These are phyloP conservation scores for Dynastes tityus DNA, from an alignment of 2,888 invertebrate genomes.

Conservation along the genomic window DNA sequence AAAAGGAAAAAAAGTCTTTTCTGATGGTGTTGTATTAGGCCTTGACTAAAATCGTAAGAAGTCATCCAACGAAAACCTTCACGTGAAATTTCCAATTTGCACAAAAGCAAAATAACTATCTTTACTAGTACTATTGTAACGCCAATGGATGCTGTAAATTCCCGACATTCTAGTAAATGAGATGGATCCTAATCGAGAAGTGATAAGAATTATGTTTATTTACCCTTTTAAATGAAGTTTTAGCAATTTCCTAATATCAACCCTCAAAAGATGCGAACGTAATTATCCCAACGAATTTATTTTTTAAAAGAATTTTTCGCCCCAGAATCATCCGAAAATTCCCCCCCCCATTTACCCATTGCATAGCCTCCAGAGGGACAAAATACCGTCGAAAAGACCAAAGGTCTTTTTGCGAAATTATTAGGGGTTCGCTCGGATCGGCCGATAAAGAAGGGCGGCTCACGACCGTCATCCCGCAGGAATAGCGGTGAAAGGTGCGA, in stretches of 20 bases:
- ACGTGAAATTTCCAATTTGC: too few relatives aligned
- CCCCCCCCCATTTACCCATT: not conserved
- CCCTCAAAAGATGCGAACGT: not conserved
- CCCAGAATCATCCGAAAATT: not conserved
- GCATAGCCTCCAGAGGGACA: not conserved
- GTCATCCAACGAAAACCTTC: too few relatives aligned
- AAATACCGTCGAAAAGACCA: slow-evolving; percentile 12
- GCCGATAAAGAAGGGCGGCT: slow-evolving; percentile 14
- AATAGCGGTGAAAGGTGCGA: slow-evolving; percentile 20
- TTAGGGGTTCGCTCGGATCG: not conserved
- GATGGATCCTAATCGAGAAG: too few relatives aligned
- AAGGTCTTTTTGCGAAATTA: slow-evolving; percentile 15
- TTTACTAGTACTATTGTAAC: too few relatives aligned
- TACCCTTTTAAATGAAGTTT: too few relatives aligned
- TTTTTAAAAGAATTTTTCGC: slow-evolving; percentile 6
- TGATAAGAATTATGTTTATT: too few relatives aligned
- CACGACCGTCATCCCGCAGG: slow-evolving; percentile 7
- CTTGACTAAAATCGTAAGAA: too few relatives aligned
- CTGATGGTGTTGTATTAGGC: too few relatives aligned
- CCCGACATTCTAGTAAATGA: too few relatives aligned
- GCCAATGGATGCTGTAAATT: too few relatives aligned
- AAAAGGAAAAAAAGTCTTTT: too few relatives aligned
- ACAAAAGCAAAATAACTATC: too few relatives aligned
- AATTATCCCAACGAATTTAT: not conserved
- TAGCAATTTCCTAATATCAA: not conserved